Conservation (phyloP, 2,888 invertebrate genomes). For the Chrysotoxum bicinctum region DNA sequence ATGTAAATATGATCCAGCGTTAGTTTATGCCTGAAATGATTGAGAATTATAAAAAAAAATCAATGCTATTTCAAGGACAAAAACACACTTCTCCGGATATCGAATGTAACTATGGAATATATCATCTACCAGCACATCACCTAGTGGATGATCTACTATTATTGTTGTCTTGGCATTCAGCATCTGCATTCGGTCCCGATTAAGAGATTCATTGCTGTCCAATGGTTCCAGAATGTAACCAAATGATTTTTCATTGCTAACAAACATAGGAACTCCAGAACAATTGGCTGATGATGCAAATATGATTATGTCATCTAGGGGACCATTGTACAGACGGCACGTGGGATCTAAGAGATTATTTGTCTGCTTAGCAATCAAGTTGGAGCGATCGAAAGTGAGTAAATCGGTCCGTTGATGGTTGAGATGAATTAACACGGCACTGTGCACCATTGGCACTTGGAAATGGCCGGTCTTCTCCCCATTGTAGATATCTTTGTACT, state of each 20-base stretch:
- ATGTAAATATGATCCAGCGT: constrained; percentile 92
- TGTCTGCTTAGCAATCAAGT: constrained; percentile 76
- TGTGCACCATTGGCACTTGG: constrained; percentile 95
- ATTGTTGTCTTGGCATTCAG: constrained; percentile 89
- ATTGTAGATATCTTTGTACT: constrained; percentile 91
- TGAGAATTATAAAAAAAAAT: neutral
- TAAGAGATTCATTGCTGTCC: constrained; percentile 85
- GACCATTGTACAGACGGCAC: constrained; percentile 86
- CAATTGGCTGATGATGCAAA: constrained; percentile 92
- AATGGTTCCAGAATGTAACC: constrained; percentile 93
- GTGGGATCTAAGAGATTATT: constrained; percentile 62
- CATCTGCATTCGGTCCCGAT: constrained; percentile 87
- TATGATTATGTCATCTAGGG: constrained; percentile 94
- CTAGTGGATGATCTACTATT: constrained; percentile 85
- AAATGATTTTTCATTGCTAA: constrained; percentile 91
- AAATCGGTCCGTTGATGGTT: constrained; percentile 83
- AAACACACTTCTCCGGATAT: constrained; percentile 79
- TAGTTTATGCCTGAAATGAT: constrained; percentile 84
- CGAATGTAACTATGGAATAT: constrained; percentile 79
- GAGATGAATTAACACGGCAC: constrained; percentile 91
- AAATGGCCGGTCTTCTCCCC: constrained; percentile 88
- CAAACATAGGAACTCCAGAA: constrained; percentile 85
- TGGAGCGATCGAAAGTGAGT: constrained; percentile 86
- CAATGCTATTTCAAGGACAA: neutral
- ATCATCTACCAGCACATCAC: constrained; percentile 81